Percentiles rank a stretch among this genome's conserved stretches.
These are phyloP conservation scores for Zootoca vivipara DNA, from an alignment of 2,113 vertebrate genomes.

Conservation along the genomic window DNA sequence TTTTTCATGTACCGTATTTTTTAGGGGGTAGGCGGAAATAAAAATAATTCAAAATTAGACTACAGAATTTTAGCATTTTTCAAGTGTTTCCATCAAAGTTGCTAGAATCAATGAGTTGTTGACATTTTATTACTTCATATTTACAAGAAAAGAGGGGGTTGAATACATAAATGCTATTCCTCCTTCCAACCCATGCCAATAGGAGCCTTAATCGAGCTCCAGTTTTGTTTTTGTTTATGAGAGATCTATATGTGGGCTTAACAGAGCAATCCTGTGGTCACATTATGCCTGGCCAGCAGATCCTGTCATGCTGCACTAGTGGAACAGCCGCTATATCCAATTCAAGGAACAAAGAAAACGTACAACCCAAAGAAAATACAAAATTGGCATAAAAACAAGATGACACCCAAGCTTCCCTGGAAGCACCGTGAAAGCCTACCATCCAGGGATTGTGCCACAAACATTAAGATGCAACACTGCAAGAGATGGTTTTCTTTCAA, in stretches of 20 bases:
- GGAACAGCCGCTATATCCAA: no score
- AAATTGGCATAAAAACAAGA: no score
- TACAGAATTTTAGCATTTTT: slow-evolving; percentile 53
- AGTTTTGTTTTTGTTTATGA: slow-evolving; percentile 44
- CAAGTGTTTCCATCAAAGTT: slow-evolving; percentile 52
- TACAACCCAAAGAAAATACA: no score
- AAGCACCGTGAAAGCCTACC: no score
- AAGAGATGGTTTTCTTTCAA: no score
- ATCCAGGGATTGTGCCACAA: no score
- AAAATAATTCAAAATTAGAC: slow-evolving; percentile 68
- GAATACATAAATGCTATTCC: slow-evolving; percentile 60
- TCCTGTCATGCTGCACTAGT: no score
- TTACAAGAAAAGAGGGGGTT: slow-evolving; percentile 44
- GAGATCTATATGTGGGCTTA: slow-evolving; percentile 61
- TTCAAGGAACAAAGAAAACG: no score
- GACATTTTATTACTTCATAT: slow-evolving; percentile 70
- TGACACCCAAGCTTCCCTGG: no score
- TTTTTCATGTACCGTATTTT: slow-evolving; percentile 65
- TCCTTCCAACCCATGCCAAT: slow-evolving; percentile 42
- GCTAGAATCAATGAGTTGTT: slow-evolving; percentile 69
- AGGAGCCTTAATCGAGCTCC: slow-evolving; percentile 61
- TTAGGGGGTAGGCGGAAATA: not conserved
- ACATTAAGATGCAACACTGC: no score
- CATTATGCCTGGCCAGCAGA: no score
- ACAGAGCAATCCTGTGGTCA: no score